These are phyloP conservation scores for Baryphthengus martii DNA, from an alignment of 2,113 vertebrate species.

Conservation along the genomic window DNA sequence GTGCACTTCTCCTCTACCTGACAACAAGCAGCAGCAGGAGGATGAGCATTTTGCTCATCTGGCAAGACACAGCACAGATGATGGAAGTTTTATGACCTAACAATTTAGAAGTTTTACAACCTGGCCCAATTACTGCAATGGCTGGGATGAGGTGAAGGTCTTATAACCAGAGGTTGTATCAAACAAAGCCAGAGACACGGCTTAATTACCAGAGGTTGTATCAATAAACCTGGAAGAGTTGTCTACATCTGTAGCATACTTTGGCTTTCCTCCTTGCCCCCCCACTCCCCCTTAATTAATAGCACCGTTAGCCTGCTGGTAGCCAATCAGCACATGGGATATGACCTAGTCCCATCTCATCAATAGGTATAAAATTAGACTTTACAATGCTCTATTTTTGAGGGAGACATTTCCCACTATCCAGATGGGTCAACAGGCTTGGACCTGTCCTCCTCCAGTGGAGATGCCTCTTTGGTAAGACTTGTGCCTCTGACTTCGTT, in stretches of 20 bases:
- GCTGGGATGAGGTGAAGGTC: not conserved
- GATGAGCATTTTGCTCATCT: not conserved
- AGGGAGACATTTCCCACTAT: not conserved
- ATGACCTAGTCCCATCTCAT: not conserved
- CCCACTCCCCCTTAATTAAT: not conserved
- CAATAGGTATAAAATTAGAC: not conserved
- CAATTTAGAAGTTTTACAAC: no score
- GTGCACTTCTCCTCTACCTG: not conserved
- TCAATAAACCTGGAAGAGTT: not conserved
- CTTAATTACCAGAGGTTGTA: not conserved
- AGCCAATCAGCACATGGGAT: not conserved
- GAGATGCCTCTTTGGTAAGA: not conserved
- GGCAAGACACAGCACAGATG: not conserved
- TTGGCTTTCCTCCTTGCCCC: not conserved
- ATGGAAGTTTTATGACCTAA: not conserved
- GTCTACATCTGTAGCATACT: not conserved
- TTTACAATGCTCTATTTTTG: not conserved
- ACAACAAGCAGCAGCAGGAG: not conserved
- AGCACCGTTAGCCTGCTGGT: not conserved
- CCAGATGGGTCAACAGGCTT: not conserved
- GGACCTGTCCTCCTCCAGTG: not conserved
- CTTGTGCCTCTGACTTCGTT: not conserved
- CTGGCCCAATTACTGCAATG: not conserved
- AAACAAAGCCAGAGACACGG: no score
- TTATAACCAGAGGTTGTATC: not conserved